Evolutionary conservation across 2,888 invertebrate species (phyloP), one percentile per base, ranked within the genome.

Genomic region (Tholera decimalis): DNA sequence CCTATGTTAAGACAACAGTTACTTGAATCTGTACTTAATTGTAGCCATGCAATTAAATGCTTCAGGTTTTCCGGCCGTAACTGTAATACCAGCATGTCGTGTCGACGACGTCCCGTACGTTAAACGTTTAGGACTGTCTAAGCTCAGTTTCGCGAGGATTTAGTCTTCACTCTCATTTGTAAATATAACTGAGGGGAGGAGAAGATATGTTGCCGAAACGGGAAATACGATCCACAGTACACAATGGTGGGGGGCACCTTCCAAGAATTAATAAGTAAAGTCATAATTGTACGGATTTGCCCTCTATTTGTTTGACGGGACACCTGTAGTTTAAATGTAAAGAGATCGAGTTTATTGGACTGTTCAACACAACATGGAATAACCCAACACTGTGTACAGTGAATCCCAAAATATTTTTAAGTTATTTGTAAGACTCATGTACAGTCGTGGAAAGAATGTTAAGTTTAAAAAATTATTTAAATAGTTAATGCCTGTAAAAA

Each of bases 401-500:
- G 76, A 73, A 70, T 55, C 57, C 35, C 53, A 57, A 28, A 26
- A 35, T 70, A 73, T 54, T 62, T 55, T 33, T 77, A 70, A 77
- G 77, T 57, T 75, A 73, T 57, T 72, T 79, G 55, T 80, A 69
- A 73, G 57, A 64, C 64, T 64, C 69, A 53, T 82, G 82, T 82
- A 82, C 82, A 82, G 82, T 82, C 73, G 82, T 68, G 78, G 82
- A 82, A 80, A 82, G 82, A 81, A 75, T 82, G 80, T 79, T 75
- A 72, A 69, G 53, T 65, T 51, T 77, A 77, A 69, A 69, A 61
- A 71, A 70, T 74, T 82, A 82, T 82, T 80, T 82, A 82, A 73
- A 75, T 82, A 82, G 80, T 56, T 77, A 77, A 74, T 81, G 18
- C 63, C 49, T 82, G 82, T 82, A 82, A 80, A 80, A 80, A 82